A percentile compares a stretch with the other conserved stretches of the same genome.
These are phyloP conservation scores for Acomys russatus DNA, from an alignment of 2,797 vertebrate genomes.

Conservation along the genomic window DNA sequence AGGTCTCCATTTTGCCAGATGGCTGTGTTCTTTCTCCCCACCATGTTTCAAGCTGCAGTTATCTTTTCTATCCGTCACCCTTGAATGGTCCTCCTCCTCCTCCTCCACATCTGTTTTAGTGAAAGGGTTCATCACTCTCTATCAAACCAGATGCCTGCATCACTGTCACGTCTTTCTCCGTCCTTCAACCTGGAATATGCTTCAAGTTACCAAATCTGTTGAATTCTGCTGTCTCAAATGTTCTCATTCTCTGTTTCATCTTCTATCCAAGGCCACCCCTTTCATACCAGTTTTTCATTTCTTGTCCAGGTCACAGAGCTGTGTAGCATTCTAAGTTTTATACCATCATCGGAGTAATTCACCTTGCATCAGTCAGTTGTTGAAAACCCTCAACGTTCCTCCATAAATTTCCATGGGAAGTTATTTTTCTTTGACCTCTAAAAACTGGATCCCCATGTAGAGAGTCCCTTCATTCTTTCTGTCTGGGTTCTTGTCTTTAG, in stretches of 20 bases:
- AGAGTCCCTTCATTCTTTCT: not conserved
- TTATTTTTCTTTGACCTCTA: not conserved
- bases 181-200: not conserved
- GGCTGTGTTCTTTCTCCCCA: not conserved
- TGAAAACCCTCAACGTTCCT: not conserved
- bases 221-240: not conserved
- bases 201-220: not conserved
- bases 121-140: not conserved
- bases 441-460: not conserved
- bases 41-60: not conserved
- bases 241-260: not conserved
- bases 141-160: not conserved
- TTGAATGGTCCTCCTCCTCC: not conserved
- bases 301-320: not conserved
- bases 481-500: not conserved
- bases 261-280: not conserved
- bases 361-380: not conserved
- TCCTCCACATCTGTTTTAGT: not conserved
- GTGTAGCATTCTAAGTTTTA: not conserved
- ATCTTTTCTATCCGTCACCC: not conserved
- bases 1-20: not conserved
- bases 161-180: not conserved
- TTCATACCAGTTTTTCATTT: not conserved
- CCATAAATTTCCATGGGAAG: not conserved
- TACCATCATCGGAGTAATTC: not conserved